Conservation (phyloP, 1,140 invertebrate species). For the Heterodera schachtii region DNA sequence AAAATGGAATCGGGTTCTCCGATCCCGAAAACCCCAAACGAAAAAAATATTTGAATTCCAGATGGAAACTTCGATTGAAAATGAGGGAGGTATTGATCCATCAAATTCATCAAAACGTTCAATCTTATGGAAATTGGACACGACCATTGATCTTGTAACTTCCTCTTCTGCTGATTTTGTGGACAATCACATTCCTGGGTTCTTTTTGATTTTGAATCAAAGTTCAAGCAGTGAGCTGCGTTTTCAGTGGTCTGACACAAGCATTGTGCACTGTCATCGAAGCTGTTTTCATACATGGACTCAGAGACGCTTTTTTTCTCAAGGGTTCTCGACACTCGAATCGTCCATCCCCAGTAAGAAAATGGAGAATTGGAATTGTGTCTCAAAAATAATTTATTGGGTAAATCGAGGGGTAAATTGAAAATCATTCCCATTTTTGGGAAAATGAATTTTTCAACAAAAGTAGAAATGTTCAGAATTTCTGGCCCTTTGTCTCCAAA, state of each 20-base stretch:
- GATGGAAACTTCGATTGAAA: not conserved
- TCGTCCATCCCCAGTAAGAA: slow-evolving; percentile 60
- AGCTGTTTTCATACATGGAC: slow-evolving; percentile 41
- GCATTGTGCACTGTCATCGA: slow-evolving; percentile 44
- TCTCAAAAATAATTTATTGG: no score
- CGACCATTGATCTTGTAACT: not conserved
- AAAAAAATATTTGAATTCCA: not conserved
- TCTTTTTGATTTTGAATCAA: not conserved
- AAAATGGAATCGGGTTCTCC: no score
- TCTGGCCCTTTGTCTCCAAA: slow-evolving; percentile 65
- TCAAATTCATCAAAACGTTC: not conserved
- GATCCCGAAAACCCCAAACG: no score
- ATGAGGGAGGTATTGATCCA: not conserved
- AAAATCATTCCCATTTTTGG: not conserved
- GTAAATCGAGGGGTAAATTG: no score
- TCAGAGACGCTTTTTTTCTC: slow-evolving; percentile 64
- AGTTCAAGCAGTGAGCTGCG: not conserved
- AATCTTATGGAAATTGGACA: not conserved
- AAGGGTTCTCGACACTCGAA: slow-evolving; percentile 60
- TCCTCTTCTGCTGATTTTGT: not conserved
- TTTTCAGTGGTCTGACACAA: slow-evolving; percentile 53
- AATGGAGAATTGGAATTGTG: no score
- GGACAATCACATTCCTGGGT: not conserved
- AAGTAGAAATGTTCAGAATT: slow-evolving; percentile 50
- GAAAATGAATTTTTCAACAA: not conserved